phyloP scores from a whole-genome alignment of 2,797 vertebrate genomes.

The Melanotaenia maccullochi region DNA sequence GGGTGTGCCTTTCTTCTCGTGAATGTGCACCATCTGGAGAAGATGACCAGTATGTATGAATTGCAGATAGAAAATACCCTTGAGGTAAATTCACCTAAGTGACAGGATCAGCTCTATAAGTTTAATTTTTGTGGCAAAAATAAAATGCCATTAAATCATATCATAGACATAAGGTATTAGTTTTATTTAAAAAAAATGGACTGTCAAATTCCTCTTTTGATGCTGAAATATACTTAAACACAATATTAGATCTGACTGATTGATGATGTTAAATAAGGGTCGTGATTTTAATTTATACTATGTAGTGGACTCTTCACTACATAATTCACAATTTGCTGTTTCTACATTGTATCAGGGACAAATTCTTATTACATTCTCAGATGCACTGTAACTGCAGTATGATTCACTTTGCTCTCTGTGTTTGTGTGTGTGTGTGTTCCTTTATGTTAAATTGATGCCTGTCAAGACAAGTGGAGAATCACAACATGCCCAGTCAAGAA shows the following conservation, averaged over 20 bases:
- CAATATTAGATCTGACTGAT: not conserved
- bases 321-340: constrained; percentile 5
- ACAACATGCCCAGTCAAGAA: constrained; percentile 28
- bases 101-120: not conserved
- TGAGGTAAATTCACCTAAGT: not conserved
- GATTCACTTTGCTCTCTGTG: constrained; percentile 29
- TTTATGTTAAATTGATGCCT: constrained; percentile 32
- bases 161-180: not conserved
- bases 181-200: not conserved
- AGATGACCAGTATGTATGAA: not conserved
- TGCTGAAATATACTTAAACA: not conserved
- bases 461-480: constrained; percentile 29
- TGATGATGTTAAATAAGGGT: not conserved
- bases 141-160: not conserved
- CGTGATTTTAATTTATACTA: not conserved
- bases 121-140: not conserved
- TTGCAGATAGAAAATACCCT: not conserved
- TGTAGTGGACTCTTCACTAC: no score
- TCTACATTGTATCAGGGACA: constrained; percentile 1
- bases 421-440: constrained; percentile 3
- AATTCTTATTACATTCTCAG: constrained; percentile 9
- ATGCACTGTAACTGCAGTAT: constrained; percentile 7
- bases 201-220: not conserved
- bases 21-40: no score
- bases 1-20: no score